Evolutionary conservation across 2,888 invertebrate genomes (phyloP), one percentile per base, ranked within the genome.

Genomic region (Drosophila algonquin): DNA sequence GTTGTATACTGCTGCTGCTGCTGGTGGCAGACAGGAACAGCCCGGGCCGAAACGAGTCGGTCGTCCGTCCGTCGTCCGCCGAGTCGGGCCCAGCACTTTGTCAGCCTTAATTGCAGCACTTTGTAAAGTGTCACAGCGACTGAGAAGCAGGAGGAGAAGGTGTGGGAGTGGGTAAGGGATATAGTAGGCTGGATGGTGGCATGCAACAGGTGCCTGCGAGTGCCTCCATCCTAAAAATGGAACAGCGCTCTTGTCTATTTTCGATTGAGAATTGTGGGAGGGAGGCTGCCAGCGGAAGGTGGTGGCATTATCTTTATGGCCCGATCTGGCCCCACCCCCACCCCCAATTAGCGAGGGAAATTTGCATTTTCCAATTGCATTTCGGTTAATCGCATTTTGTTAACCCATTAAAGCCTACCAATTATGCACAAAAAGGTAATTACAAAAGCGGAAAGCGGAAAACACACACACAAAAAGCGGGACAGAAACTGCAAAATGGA

Each of bases 71-170:
- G 24, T 7, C 16, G 30, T 35, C 10, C 32, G 32, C 8, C 48
- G 48, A 12, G 27, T 14, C 44, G 44, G 50, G 60, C 73, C 76
- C 77, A 76, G 79, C 80, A 89, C 80, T 90, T 90, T 90, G 84
- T 89, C 90, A 89, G 79, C 80, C 58, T 82, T 89, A 90, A 90
- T 90, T 90, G 87, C 88, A 74, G 81, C 86, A 90, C 89, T 90
- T 90, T 90, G 90, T 88, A 83, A 84, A 84, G 78, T 90, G 90
- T 88, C 90, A 87, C 59, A 59, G 40, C 53, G 35, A 40, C 35
- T 7, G 30, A 8, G 47, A 14, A 14, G 35, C 1, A 47, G 50
- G 50, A 30, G 47, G 21, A 14, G 35, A 0, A 47, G 50, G 50
- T 1, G 18, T 18, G 18, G 21, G 46, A 16, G 62, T 32, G 27